Evolutionary conservation across 2,797 vertebrate species (phyloP), one percentile per base, ranked within the genome.

Genomic region (Bradypus variegatus): DNA sequence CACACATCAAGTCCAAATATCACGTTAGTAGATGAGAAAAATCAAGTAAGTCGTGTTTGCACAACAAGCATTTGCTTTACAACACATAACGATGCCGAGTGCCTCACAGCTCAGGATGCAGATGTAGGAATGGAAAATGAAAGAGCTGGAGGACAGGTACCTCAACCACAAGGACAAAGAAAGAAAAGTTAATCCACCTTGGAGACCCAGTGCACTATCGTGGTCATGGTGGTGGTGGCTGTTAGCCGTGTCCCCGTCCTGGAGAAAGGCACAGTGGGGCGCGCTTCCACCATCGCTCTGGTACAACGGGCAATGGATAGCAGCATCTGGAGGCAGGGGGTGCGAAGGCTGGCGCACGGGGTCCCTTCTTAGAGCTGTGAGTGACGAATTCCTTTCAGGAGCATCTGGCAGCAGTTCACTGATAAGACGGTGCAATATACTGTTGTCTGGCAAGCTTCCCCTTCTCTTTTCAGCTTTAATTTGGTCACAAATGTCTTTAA

Each of bases 401-500:
- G 99, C 98, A 65, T 98, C 98, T 10, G 99, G 99, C 95, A 99
- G 97, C 97, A 99, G 98, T 95, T 99, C 99, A 31, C 98, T 98
- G 96, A 99, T 98, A 86, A 99, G 98, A 96, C 98, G 98, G 94
- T 98, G 98, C 95, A 99, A 96, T 94, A 99, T 98, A 95, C 99
- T 98, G 91, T 99, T 98, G 94, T 99, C 99, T 0, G 99, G 98
- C 92, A 99, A 96, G 86, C 98, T 98, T 86, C 98, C 98, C 78
- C 98, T 97, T 89, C 98, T 98, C 96, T 98, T 98, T 87, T 99
- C 99, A 25, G 98, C 97, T 97, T 98, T 98, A 93, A 99, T 98
- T 97, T 99, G 99, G 97, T 99, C 98, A 86, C 99, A 99, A 76
- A 99, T 99, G 95, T 99, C 99, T 96, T 99, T 98, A 90, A 99